These are phyloP conservation scores for Bactericera cockerelli DNA, from an alignment of 1,140 invertebrate species.

Conservation along the genomic window DNA sequence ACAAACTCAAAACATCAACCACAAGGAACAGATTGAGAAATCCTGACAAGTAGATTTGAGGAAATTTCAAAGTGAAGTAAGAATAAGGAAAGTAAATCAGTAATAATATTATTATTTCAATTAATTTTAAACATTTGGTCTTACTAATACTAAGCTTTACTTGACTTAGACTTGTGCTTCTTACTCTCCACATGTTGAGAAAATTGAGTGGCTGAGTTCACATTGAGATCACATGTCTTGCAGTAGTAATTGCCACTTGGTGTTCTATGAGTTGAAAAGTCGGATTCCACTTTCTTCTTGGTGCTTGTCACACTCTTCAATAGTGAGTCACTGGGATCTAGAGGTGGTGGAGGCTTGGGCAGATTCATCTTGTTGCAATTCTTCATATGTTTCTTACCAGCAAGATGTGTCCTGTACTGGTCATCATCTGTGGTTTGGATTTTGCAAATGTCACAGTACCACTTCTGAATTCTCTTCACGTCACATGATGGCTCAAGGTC, in stretches of 20 bases:
- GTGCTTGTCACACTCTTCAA: neutral
- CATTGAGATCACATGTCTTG: neutral
- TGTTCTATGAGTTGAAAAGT: neutral
- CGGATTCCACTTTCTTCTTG: neutral
- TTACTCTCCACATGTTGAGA: neutral
- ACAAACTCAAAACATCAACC: no score
- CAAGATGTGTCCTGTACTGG: neutral
- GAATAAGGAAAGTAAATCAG: no score
- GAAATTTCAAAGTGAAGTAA: no score
- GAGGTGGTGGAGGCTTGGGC: neutral
- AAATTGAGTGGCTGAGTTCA: neutral
- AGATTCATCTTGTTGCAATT: neutral
- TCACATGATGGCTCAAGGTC: neutral
- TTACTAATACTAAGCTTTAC: no score
- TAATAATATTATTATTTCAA: no score
- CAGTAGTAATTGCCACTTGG: neutral
- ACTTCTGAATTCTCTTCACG: neutral
- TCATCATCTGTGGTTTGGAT: neutral
- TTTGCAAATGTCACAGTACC: neutral
- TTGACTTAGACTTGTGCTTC: no score
- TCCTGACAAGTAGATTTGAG: no score
- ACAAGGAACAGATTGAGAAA: no score
- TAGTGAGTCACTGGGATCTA: neutral
- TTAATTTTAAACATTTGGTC: no score
- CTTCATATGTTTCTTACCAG: constrained; percentile 5